Conservation (phyloP, 2,113 vertebrate genomes). For the Ia io region DNA sequence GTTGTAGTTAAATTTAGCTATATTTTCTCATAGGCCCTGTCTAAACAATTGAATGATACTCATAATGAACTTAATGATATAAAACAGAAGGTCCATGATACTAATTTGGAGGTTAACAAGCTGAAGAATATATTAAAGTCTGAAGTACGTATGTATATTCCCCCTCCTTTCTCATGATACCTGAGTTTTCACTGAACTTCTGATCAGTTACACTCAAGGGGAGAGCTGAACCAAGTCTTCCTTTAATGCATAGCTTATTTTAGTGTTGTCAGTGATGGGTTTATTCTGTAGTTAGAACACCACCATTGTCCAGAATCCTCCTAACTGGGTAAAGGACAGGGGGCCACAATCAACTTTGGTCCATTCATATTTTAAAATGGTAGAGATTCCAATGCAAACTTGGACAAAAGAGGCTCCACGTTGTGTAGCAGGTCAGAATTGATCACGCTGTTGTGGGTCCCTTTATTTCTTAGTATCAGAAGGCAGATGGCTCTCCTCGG, state of each 20-base stretch:
- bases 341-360: not conserved
- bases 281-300: slow-evolving; percentile 15
- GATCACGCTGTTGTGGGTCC: not conserved
- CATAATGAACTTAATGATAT: slow-evolving; percentile 77
- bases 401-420: not conserved
- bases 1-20: slow-evolving; percentile 40
- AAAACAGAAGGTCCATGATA: slow-evolving; percentile 80
- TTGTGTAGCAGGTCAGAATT: not conserved
- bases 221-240: not conserved
- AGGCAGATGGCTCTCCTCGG: not conserved
- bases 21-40: slow-evolving; percentile 73
- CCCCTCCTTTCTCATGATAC: not conserved
- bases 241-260: not conserved
- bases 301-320: not conserved
- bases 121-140: slow-evolving; percentile 80
- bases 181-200: not conserved
- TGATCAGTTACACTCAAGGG: not conserved
- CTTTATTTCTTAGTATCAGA: not conserved
- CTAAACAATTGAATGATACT: slow-evolving; percentile 77
- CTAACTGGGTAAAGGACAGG: not conserved
- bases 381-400: not conserved
- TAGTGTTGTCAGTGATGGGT: not conserved
- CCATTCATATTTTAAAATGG: not conserved
- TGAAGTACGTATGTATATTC: slow-evolving; percentile 78
- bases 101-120: slow-evolving; percentile 72